These are phyloP conservation scores for Cepphus grylle DNA, from an alignment of 2,113 vertebrate species.

Conservation along the genomic window DNA sequence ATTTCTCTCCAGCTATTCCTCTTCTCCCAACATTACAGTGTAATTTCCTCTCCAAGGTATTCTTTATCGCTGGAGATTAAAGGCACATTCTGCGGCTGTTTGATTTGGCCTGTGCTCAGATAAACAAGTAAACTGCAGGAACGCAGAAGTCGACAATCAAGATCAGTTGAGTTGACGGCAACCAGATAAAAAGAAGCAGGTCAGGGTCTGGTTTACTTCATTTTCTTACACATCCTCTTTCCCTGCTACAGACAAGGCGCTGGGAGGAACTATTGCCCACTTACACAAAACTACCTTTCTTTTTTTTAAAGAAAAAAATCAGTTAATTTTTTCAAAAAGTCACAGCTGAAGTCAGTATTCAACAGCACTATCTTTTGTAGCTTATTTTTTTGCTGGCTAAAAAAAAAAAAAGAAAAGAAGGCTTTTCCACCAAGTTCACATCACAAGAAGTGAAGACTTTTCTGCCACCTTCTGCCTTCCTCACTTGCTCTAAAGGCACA, in stretches of 20 bases:
- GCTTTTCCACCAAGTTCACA: not conserved
- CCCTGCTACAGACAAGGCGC: not conserved
- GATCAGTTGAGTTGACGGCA: slow-evolving; percentile 44
- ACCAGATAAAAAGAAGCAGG: slow-evolving; percentile 61
- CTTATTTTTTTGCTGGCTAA: not conserved
- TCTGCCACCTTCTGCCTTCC: not conserved
- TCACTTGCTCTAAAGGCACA: not conserved
- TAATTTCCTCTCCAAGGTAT: slow-evolving; percentile 68
- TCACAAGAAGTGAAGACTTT: not conserved
- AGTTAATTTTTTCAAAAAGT: not conserved
- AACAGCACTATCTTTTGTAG: not conserved
- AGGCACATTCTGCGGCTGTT: slow-evolving; percentile 57
- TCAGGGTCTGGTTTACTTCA: slow-evolving; percentile 66
- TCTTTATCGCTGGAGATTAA: slow-evolving; percentile 67
- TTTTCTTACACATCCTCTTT: slow-evolving; percentile 26
- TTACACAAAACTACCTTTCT: not conserved
- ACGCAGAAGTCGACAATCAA: slow-evolving; percentile 34
- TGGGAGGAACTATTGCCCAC: not conserved
- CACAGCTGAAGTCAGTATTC: not conserved
- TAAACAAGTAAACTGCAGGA: slow-evolving; percentile 68
- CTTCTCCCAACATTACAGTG: not conserved
- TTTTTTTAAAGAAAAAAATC: not conserved
- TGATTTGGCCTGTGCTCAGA: slow-evolving; percentile 55
- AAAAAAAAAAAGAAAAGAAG: not conserved
- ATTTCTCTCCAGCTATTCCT: not conserved